Percentiles rank a stretch among this genome's conserved stretches.
Conservation (phyloP, 2,888 invertebrate genomes). For the Eupithecia vulgata region DNA sequence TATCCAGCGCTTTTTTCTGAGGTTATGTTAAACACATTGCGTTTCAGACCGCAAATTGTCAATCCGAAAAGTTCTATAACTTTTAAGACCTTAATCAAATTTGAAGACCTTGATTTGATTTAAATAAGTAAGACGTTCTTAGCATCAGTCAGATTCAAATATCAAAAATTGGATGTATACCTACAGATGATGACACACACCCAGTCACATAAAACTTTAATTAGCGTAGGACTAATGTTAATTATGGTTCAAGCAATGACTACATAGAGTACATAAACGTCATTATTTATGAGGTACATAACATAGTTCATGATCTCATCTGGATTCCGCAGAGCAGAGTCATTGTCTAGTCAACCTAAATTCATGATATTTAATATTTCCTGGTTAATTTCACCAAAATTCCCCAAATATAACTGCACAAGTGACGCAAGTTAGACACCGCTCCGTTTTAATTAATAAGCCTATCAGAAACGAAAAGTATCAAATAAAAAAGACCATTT, state of each 20-base stretch:
- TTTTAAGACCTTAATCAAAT: neutral
- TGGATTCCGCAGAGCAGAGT: constrained; percentile 18
- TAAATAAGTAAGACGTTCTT: neutral
- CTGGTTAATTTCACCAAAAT: constrained; percentile 16
- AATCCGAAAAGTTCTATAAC: neutral
- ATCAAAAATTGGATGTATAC: neutral
- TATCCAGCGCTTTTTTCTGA: neutral
- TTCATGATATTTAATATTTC: constrained; percentile 16
- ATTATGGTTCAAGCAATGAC: neutral
- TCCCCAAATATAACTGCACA: neutral
- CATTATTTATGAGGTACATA: constrained; percentile 9
- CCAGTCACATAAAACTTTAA: constrained; percentile 5
- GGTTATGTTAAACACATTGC: neutral
- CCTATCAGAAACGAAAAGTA: neutral
- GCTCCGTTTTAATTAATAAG: neutral
- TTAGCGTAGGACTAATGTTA: constrained; percentile 3
- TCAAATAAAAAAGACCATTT: too few species aligned
- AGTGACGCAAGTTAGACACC: neutral
- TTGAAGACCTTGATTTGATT: neutral
- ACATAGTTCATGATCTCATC: constrained; percentile 20
- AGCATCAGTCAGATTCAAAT: neutral
- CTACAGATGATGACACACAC: neutral
- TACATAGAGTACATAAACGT: constrained; percentile 9
- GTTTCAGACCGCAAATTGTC: neutral
- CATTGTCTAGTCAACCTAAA: constrained; percentile 18